These are phyloP conservation scores for Pemphigus obesinymphae DNA, from an alignment of 1,140 invertebrate species.

Conservation along the genomic window DNA sequence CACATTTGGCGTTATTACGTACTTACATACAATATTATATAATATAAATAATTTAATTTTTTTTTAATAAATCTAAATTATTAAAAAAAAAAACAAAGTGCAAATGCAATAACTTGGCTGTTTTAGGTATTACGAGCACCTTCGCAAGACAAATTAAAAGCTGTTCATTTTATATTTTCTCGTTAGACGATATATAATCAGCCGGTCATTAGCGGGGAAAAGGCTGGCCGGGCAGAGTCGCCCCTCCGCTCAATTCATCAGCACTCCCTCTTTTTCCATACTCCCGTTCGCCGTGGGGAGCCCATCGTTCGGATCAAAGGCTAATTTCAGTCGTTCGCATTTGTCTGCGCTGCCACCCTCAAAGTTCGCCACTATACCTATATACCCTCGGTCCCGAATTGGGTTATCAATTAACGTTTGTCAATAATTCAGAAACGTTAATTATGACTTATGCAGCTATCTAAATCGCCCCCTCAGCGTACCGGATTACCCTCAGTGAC, in stretches of 20 bases:
- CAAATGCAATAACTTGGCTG: no score
- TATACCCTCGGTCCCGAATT: no score
- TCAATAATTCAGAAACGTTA: neutral
- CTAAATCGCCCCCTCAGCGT: no score
- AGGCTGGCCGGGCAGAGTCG: neutral
- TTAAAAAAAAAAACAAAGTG: no score
- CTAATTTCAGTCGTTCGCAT: slow-evolving; percentile 14
- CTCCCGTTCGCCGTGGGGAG: no score
- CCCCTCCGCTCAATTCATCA: neutral
- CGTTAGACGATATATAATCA: neutral
- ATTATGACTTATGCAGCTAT: neutral
- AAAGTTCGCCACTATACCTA: neutral
- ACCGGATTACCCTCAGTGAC: neutral
- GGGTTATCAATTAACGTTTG: slow-evolving; percentile 19
- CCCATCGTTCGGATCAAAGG: neutral
- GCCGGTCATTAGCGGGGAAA: neutral
- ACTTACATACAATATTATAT: no score
- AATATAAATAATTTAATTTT: no score
- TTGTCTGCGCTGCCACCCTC: neutral
- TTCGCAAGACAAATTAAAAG: neutral
- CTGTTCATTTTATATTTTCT: neutral
- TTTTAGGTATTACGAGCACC: no score
- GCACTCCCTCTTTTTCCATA: no score
- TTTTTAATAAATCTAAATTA: no score
- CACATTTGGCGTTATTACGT: no score